A percentile compares a stretch with the other conserved stretches of the same genome.
phyloP scores from a whole-genome alignment of 2,888 invertebrate species.

The Carterocephalus palaemon region DNA sequence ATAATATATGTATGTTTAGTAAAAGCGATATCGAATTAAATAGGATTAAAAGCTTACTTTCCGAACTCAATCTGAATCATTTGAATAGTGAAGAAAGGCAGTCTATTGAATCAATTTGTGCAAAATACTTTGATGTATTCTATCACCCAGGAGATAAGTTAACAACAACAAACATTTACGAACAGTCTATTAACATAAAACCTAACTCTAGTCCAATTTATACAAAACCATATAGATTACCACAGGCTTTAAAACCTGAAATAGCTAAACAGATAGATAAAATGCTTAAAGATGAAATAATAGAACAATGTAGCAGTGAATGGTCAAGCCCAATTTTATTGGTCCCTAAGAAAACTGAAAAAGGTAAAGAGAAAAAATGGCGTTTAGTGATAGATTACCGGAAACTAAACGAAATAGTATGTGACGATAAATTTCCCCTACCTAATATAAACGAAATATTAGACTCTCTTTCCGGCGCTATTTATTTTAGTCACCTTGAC shows the following conservation, averaged over 20 bases:
- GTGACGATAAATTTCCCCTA: constrained; percentile 9
- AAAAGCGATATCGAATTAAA: neutral
- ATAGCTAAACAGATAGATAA: constrained; percentile 3
- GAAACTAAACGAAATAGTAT: neutral
- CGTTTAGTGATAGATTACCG: constrained; percentile 1
- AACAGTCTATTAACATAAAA: constrained; percentile 7
- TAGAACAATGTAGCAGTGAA: neutral
- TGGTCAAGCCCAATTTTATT: constrained; percentile 1
- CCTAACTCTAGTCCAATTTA: constrained; percentile 1
- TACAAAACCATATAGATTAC: constrained; percentile 13
- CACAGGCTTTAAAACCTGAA: constrained; percentile 6
- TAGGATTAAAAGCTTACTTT: neutral
- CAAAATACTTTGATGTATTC: constrained; percentile 5
- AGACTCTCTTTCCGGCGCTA: constrained; percentile 5
- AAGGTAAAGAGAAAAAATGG: neutral
- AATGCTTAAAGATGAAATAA: constrained; percentile 5
- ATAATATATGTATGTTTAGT: neutral
- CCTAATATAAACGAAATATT: constrained; percentile 2
- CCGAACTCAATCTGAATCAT: neutral
- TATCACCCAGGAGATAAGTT: constrained; percentile 9
- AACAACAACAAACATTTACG: neutral
- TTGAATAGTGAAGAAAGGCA: neutral
- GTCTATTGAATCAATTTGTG: neutral
- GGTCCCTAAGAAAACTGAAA: neutral
- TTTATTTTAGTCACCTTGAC: constrained; percentile 5